Evolutionary conservation across 2,113 vertebrate genomes (phyloP).

Genomic region (Amazona vittata): DNA sequence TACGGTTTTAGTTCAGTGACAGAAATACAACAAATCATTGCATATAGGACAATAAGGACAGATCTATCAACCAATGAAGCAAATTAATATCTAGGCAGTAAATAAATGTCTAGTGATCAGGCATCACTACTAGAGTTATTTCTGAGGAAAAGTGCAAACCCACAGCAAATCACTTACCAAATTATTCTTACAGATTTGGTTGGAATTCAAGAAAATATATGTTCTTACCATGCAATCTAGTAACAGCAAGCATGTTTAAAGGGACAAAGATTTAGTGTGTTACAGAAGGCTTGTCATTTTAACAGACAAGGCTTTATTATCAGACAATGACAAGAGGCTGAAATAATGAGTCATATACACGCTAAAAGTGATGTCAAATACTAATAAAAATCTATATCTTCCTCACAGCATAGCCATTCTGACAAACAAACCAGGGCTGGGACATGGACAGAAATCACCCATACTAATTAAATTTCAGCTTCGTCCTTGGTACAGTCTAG

Average conservation of each 20-base stretch:
- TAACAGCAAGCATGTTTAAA: neutral
- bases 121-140: neutral
- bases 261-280: neutral
- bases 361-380: neutral
- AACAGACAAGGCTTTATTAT: neutral
- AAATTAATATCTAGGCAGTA: neutral
- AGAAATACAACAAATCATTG: neutral
- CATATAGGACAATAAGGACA: neutral
- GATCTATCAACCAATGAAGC: neutral
- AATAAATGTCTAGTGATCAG: neutral
- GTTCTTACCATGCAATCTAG: neutral
- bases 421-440: neutral
- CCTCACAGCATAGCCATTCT: neutral
- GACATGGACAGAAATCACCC: neutral
- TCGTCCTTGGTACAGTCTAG: neutral
- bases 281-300: neutral
- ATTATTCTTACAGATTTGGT: neutral
- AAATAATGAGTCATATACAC: fast-evolving
- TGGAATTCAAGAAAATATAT: neutral
- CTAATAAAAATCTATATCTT: neutral
- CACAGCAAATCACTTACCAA: neutral
- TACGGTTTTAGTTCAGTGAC: neutral
- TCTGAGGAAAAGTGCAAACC: neutral
- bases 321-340: fast-evolving
- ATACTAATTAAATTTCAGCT: neutral